phyloP scores from a whole-genome alignment of 2,797 vertebrate species.

The Streptopelia turtur region DNA sequence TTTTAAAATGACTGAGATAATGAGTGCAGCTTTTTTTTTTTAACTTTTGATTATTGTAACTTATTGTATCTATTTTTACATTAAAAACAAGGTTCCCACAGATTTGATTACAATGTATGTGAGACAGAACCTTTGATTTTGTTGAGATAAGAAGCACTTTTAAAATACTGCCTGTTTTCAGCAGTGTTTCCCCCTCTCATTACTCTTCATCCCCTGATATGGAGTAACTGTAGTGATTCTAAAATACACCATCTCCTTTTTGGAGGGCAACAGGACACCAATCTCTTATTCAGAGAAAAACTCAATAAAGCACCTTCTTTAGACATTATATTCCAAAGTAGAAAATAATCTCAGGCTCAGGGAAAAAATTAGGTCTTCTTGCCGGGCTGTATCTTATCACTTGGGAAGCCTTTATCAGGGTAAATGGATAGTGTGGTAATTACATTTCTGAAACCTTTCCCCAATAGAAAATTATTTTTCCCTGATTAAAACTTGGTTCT shows the following conservation, averaged over 20 bases:
- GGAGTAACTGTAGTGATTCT: neutral
- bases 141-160: neutral
- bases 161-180: neutral
- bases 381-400: neutral
- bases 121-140: neutral
- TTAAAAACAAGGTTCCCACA: neutral
- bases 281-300: neutral
- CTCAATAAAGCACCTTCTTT: constrained; percentile 5
- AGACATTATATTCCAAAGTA: neutral
- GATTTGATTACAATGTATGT: neutral
- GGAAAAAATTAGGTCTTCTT: neutral
- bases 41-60: neutral
- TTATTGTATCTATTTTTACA: neutral
- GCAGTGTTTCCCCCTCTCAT: neutral
- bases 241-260: neutral
- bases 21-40: neutral
- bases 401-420: constrained; percentile 24
- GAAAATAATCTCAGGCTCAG: neutral
- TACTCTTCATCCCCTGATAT: neutral
- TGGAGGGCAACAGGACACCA: neutral
- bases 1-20: neutral
- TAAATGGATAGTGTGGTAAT: constrained; percentile 34
- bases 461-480: constrained; percentile 47
- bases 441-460: constrained; percentile 45
- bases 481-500: constrained; percentile 34